A percentile compares a stretch with the other conserved stretches of the same genome.
phyloP scores from a whole-genome alignment of 2,797 vertebrate genomes.

The Amphiprion clarkii region DNA sequence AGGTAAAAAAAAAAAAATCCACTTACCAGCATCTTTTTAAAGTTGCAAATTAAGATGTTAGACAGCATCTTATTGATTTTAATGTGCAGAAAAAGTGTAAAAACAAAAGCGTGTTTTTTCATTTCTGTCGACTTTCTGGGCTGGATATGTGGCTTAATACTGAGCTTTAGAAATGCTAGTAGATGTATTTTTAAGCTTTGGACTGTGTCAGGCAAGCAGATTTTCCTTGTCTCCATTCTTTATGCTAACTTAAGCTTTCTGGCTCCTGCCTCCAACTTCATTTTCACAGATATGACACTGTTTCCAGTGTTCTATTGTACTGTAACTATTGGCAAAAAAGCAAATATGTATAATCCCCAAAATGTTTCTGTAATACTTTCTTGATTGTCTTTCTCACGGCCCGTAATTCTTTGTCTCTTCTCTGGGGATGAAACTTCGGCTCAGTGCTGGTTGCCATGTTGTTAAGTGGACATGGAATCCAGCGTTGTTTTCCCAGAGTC shows the following conservation, averaged over 20 bases:
- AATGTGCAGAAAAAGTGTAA: neutral
- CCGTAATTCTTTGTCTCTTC: neutral
- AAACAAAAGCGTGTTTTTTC: neutral
- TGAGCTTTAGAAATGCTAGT: neutral
- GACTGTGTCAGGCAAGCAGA: neutral
- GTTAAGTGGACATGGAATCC: conserved; percentile 15
- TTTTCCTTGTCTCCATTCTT: neutral
- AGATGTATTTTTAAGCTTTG: neutral
- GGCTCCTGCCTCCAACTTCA: neutral
- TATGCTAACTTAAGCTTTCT: neutral
- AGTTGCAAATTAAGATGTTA: too few species aligned
- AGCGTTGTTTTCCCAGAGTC: conserved; percentile 47
- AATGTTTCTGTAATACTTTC: neutral
- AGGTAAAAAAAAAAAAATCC: neutral
- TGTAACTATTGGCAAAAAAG: neutral
- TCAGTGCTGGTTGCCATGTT: neutral
- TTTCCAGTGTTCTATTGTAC: neutral
- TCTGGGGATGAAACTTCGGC: neutral
- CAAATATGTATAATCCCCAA: neutral
- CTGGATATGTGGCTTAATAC: too few species aligned
- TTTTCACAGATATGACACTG: neutral
- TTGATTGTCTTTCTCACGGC: conserved; percentile 1
- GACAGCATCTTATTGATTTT: neutral
- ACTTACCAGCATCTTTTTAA: too few species aligned
- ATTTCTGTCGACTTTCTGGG: neutral